Base-by-base conservation (phyloP, 2,888 invertebrate species). In the Ophion ellenae region DNA sequence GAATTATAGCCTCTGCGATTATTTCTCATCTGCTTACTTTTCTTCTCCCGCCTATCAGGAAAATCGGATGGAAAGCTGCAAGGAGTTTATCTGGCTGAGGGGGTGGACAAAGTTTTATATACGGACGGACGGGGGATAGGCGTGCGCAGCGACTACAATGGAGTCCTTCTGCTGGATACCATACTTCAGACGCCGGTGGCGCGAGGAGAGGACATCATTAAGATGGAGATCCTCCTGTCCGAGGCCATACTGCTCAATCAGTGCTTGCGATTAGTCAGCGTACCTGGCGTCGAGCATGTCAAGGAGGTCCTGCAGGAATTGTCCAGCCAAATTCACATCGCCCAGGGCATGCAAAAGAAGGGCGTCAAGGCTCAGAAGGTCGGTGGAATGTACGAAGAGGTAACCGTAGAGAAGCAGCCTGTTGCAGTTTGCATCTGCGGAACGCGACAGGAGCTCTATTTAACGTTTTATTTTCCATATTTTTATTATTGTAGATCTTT, bases 311-410 rank as follows among this genome's bases (percentile, higher is more conserved):
- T 97, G 89, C 96, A 96, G 91, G 97, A 97, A 93, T 95, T 98
- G 87, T 96, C 97, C 89, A 96, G 95, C 91, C 97, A 97, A 90
- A 97, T 98, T 88, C 96, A 96, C 87, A 95, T 95, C 88, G 96
- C 96, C 57, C 96, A 97, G 90, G 95, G 96, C 88, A 96, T 96
- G 83, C 96, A 96, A 28, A 97, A 97, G 91, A 97, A 97, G 92
- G 98, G 98, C 89, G 97, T 98, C 77, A 98, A 98, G 94, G 97
- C 98, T 83, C 97, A 98, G 94, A 97, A 98, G 95, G 98, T 98
- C 3, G 11, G 83, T 81, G 6, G 32, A 47, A 2, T 3, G 4
- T n/a, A 24, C 32, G 28, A 47, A 17, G 32, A 32, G 32, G 32
- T 66, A 11, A 66, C 9, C 11, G 36, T 2, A 61, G 20, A 5